A percentile compares a stretch with the other conserved stretches of the same genome.
Evolutionary conservation across 2,113 vertebrate species (phyloP).

Genomic region (Monarcha castaneiventris): DNA sequence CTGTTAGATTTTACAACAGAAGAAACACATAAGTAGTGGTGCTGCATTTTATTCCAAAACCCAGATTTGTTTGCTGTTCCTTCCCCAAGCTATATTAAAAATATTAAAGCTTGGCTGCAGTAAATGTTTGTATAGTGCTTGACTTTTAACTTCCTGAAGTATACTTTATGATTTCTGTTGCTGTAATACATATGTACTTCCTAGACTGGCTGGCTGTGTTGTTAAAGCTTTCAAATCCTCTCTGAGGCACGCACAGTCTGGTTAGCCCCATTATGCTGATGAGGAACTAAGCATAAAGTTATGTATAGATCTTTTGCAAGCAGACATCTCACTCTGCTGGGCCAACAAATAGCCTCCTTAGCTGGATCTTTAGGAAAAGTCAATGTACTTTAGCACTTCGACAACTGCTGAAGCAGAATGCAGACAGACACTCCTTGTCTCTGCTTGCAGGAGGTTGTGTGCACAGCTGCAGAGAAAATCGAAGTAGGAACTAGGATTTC

Average conservation of each 20-base stretch:
- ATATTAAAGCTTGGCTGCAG: neutral
- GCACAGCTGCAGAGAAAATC: neutral
- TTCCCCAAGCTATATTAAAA: neutral
- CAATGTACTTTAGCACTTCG: neutral
- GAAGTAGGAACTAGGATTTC: neutral
- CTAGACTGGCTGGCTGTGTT: neutral
- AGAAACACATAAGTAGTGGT: neutral
- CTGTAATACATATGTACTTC: neutral
- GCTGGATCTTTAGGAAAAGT: neutral
- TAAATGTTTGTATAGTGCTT: neutral
- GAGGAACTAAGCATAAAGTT: neutral
- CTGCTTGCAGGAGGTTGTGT: neutral
- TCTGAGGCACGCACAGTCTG: neutral
- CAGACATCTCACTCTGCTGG: neutral
- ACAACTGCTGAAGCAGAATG: neutral
- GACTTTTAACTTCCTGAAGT: neutral
- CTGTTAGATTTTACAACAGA: conserved; percentile 45
- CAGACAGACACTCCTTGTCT: neutral
- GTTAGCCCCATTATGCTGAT: neutral
- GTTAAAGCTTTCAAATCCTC: neutral
- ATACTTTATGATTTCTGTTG: neutral
- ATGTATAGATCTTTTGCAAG: neutral
- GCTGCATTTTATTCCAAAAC: neutral
- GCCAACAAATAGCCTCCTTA: neutral
- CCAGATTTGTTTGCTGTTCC: neutral